Conservation (phyloP, 37 sponge, comb jelly and placozoan species). For the Beroe forskalii region DNA sequence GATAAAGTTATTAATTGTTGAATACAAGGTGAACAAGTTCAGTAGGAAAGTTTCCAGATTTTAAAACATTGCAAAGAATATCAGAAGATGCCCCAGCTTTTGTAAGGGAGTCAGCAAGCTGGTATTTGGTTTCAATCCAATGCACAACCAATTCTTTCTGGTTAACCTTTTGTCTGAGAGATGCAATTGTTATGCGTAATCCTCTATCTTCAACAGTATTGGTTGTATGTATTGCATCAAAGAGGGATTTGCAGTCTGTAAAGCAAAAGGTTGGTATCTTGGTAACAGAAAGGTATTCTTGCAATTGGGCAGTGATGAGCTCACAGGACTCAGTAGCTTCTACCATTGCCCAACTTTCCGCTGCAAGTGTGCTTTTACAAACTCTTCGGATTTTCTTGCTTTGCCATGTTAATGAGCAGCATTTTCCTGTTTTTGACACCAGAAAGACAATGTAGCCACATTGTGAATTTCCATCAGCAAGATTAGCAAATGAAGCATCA, state of each 20-base stretch:
- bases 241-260: slow-evolving; percentile 2
- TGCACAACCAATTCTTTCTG: background rate
- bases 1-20: background rate
- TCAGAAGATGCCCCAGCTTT: background rate
- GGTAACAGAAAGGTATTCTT: background rate
- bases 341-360: slow-evolving; percentile 16
- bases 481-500: background rate
- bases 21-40: background rate
- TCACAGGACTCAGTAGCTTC: background rate
- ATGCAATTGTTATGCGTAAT: background rate
- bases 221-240: background rate
- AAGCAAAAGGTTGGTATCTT: background rate
- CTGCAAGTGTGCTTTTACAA: slow-evolving; percentile 14
- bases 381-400: background rate
- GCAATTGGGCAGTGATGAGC: background rate
- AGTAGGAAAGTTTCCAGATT: background rate
- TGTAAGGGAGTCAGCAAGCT: background rate
- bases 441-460: background rate
- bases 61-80: background rate
- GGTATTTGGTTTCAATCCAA: background rate
- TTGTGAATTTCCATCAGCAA: background rate
- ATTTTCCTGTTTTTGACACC: background rate
- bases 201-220: slow-evolving; percentile 12
- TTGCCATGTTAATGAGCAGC: slow-evolving; percentile 25
- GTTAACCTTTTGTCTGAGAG: background rate